Percentiles rank a stretch among this genome's conserved stretches.
phyloP scores from a whole-genome alignment of 2,113 vertebrate species.

The Hydrolagus affinis region DNA sequence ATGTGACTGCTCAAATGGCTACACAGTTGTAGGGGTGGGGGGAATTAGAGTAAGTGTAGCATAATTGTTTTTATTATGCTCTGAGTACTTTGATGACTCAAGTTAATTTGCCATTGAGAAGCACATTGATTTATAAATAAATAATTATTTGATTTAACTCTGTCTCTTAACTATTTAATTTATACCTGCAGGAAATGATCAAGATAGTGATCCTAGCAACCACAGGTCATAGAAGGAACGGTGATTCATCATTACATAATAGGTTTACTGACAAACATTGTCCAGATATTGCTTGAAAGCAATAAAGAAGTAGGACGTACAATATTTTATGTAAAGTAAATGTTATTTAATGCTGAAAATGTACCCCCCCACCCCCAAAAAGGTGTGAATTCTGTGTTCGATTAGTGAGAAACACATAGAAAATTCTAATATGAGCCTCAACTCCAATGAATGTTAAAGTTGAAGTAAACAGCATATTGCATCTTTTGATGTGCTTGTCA shows the following conservation, averaged over 20 bases:
- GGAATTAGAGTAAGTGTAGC: background rate
- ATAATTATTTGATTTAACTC: constrained; percentile 10
- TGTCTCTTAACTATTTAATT: background rate
- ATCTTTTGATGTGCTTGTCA: background rate
- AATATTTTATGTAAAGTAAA: background rate
- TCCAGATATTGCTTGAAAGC: background rate
- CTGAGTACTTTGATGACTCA: constrained; percentile 11
- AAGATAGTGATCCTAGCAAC: background rate
- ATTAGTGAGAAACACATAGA: too few species aligned
- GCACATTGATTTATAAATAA: background rate
- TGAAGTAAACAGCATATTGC: background rate
- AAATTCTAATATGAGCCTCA: background rate
- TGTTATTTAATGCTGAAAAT: background rate
- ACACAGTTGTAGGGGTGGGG: background rate
- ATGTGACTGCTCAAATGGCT: background rate
- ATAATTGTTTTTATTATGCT: background rate
- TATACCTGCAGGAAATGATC: constrained; percentile 9
- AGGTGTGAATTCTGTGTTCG: background rate
- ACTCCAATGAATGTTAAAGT: background rate
- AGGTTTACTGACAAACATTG: background rate
- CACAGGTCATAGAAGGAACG: background rate
- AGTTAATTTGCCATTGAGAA: background rate
- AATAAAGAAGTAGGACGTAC: background rate
- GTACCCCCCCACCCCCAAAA: too few species aligned
- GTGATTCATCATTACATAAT: background rate